Conservation (phyloP, 2,888 invertebrate genomes). For the Phortica magna region DNA sequence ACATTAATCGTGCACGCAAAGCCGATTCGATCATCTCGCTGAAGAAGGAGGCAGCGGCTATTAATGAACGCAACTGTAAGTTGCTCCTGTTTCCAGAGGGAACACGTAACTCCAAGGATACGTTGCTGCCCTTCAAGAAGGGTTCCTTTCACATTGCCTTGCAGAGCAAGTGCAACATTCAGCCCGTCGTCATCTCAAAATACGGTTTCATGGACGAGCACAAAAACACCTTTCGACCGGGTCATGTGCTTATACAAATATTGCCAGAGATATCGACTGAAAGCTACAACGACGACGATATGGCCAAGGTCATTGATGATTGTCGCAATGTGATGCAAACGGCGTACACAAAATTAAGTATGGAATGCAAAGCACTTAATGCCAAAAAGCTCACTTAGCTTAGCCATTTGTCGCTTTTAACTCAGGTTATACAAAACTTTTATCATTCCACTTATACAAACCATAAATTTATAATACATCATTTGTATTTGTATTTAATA, state of each 20-base stretch:
- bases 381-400: constrained; percentile 40
- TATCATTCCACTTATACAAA: neutral
- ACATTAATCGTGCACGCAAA: constrained; percentile 88
- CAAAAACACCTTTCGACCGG: constrained; percentile 83
- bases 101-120: constrained; percentile 87
- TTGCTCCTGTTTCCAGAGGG: constrained; percentile 96
- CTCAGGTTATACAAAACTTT: neutral
- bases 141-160: constrained; percentile 97
- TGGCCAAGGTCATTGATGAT: constrained; percentile 83
- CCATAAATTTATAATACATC: neutral
- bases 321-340: constrained; percentile 84
- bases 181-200: constrained; percentile 92
- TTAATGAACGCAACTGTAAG: constrained; percentile 84
- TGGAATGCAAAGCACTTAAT: constrained; percentile 71
- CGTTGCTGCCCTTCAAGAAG: constrained; percentile 94
- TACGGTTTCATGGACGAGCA: constrained; percentile 86
- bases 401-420: neutral
- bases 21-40: constrained; percentile 85
- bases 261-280: constrained; percentile 86
- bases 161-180: constrained; percentile 89
- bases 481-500: neutral
- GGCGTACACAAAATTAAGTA: constrained; percentile 80
- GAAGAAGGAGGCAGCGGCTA: constrained; percentile 84
- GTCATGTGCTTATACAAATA: constrained; percentile 85
- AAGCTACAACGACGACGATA: constrained; percentile 82